phyloP scores from a whole-genome alignment of 2,113 vertebrate species.

The Corythornis madagascariensis region DNA sequence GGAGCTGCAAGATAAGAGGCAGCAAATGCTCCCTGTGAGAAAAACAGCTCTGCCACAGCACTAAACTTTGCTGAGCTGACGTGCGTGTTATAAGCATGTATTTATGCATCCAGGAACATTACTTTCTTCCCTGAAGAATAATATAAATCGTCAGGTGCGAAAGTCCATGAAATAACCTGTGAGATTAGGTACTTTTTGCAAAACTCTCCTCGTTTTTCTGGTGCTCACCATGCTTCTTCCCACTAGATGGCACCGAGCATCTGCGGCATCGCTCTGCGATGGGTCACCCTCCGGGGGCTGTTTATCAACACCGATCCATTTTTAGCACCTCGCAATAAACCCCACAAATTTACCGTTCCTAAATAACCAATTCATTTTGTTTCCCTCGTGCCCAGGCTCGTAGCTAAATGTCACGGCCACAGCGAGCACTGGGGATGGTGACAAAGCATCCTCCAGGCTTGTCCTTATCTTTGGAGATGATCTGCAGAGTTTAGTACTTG shows the following conservation, averaged over 20 bases:
- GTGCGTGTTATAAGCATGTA: background rate
- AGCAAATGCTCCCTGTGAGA: background rate
- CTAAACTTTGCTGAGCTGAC: background rate
- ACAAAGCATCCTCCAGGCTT: fast-evolving
- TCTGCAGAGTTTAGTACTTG: background rate
- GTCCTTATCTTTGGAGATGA: fast-evolving
- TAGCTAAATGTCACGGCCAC: fast-evolving
- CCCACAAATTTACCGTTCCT: background rate
- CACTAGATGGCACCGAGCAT: constrained; percentile 61
- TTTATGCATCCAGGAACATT: background rate
- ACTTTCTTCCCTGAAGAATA: background rate
- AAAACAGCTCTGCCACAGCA: background rate
- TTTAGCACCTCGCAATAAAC: background rate
- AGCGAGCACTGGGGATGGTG: fast-evolving
- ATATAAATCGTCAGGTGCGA: background rate
- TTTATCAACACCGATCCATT: background rate
- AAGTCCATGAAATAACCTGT: background rate
- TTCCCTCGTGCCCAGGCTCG: fast-evolving
- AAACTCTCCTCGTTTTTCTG: fast-evolving
- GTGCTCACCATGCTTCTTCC: background rate
- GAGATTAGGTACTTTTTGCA: background rate
- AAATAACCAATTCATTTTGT: fast-evolving
- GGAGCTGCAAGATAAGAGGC: background rate
- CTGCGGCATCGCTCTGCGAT: background rate
- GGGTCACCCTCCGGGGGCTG: background rate